Conservation (phyloP, 2,797 vertebrate genomes). For the Enteromius argenteus region DNA sequence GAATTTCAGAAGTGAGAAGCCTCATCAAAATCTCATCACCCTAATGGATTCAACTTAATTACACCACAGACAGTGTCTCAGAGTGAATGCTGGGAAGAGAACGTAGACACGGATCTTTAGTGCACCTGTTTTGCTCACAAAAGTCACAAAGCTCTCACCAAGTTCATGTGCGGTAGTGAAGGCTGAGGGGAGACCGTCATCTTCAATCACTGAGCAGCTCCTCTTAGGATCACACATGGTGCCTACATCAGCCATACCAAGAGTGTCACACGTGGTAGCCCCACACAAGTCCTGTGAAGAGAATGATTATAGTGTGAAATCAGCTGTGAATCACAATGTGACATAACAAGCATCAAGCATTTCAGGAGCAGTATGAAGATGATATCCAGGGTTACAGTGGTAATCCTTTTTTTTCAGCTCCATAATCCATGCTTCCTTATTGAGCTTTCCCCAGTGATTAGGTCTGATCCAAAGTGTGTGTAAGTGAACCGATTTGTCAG, state of each 20-base stretch:
- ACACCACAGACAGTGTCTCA: constrained; percentile 19
- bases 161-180: constrained; percentile 98
- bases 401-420: neutral
- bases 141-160: constrained; percentile 74
- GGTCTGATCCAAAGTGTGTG: neutral
- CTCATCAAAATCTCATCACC: constrained; percentile 27
- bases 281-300: constrained; percentile 91
- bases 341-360: neutral
- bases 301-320: constrained; percentile 8
- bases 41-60: constrained; percentile 6
- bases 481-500: neutral
- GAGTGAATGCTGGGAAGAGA: neutral
- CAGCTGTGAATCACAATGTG: constrained; percentile 1
- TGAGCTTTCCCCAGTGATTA: neutral
- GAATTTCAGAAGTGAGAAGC: constrained; percentile 32
- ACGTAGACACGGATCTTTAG: neutral
- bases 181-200: constrained; percentile 95
- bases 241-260: constrained; percentile 98
- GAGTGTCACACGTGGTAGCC: constrained; percentile 96
- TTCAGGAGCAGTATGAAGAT: neutral
- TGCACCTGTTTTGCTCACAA: neutral
- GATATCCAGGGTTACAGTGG: neutral
- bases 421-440: neutral
- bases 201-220: constrained; percentile 98
- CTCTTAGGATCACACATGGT: constrained; percentile 98